Evolutionary conservation across 1,140 invertebrate species (phyloP), one percentile per base, ranked within the genome.

Genomic region (Euura lappo): DNA sequence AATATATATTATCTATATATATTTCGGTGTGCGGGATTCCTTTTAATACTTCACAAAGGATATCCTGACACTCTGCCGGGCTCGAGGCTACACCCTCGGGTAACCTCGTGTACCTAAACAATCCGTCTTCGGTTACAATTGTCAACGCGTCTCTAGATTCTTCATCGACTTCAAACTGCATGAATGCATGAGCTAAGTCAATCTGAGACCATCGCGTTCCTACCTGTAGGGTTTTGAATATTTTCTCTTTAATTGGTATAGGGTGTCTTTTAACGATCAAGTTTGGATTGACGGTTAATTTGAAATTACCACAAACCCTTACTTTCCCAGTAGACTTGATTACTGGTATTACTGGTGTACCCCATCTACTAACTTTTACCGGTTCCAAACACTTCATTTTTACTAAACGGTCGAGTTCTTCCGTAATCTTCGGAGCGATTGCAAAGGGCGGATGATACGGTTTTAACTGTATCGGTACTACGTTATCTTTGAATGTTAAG

Each of bases 301-400:
- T 76, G 46, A 78, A 83, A 78, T 88, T 82, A 70, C 76, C 83
- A 74, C 81, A 85, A 7, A 88, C 68, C 5, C 84, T 70, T 2
- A 83, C 79, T 72, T 79, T 76, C 2, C 85, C 84, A 1, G 75
- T 68, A 28, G 13, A 7, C n/a, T n/a, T n/a, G n/a, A n/a, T n/a
- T n/a, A n/a, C n/a, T n/a, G n/a, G n/a, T n/a, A n/a, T n/a, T n/a
- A n/a, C n/a, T n/a, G n/a, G n/a, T n/a, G n/a, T n/a, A n/a, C n/a
- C n/a, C n/a, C n/a, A n/a, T n/a, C n/a, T n/a, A n/a, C n/a, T n/a
- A n/a, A n/a, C n/a, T n/a, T n/a, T n/a, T n/a, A n/a, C n/a, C n/a
- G n/a, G n/a, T n/a, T n/a, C n/a, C n/a, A n/a, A n/a, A n/a, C n/a
- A n/a, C n/a, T n/a, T n/a, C n/a, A n/a, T n/a, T n/a, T n/a, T n/a